Evolutionary conservation across 2,797 vertebrate species (phyloP), one percentile per base, ranked within the genome.

Genomic region (Acropternis orthonyx): DNA sequence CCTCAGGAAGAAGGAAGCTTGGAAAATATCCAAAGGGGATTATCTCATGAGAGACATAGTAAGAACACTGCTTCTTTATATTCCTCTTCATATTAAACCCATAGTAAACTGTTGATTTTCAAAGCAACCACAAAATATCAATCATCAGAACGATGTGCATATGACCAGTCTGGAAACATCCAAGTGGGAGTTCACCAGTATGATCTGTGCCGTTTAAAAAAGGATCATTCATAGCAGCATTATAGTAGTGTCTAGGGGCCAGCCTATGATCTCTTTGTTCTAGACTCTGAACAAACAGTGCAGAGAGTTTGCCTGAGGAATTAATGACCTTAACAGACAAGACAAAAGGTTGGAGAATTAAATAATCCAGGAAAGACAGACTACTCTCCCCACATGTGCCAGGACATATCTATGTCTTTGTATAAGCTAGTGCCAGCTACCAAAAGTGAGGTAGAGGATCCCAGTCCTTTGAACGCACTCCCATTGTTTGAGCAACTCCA

Each of bases 311-410:
- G 83, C 84, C 49, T 0, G 7, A 74, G 88, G 80, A 95, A 62
- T 84, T 94, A 95, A 93, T 76, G 94, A 93, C 92, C 88, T 93
- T 96, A 96, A 30, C 81, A 94, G 93, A 72, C 59, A 93, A 96
- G 67, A 95, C 83, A 94, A 94, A 97, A 94, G 43, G 56, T 67
- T 94, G 77, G 49, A 86, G 85, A 85, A 89, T 30, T 48, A 92
- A 95, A 87, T 51, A 71, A 92, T 55, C 59, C 67, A 58, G 41
- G 52, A 74, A 94, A 92, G 67, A 69, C 36, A 81, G 67, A 85
- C 23, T 56, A 27, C 15, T 76, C 34, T 67, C 61, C 66, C 54
- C 46, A 74, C 21, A 32, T 18, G 44, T 5, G 28, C 54, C 51
- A 73, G 83, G 65, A 69, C n/a, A 77, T 62, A 78, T 81, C 79